These are phyloP conservation scores for Scaptomyza reducta DNA, from an alignment of 2,888 invertebrate species.

Conservation along the genomic window DNA sequence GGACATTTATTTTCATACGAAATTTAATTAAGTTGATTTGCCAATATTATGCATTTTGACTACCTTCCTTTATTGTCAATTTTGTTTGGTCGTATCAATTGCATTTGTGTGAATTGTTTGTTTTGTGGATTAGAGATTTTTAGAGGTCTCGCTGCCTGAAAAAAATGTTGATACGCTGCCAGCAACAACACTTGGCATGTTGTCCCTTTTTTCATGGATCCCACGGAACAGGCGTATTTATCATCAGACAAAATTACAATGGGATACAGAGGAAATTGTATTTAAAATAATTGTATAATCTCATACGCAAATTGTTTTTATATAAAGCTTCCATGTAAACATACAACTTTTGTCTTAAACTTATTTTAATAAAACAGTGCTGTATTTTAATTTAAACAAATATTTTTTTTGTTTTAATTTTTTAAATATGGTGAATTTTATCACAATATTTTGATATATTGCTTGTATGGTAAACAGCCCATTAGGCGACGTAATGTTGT, in stretches of 20 bases:
- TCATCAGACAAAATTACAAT: slow-evolving; percentile 22
- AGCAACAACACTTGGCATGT: slow-evolving; percentile 43
- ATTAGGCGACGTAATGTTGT: too few relatives aligned
- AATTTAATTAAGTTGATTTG: slow-evolving; percentile 8
- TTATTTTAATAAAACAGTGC: too few relatives aligned
- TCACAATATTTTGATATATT: too few relatives aligned
- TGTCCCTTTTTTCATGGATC: neutral
- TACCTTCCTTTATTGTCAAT: slow-evolving; percentile 5
- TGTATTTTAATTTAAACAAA: too few relatives aligned
- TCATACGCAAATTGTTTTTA: neutral
- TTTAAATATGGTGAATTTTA: too few relatives aligned
- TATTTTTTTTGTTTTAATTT: too few relatives aligned
- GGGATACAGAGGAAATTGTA: slow-evolving; percentile 8
- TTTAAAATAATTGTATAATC: neutral
- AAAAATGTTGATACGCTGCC: slow-evolving; percentile 61
- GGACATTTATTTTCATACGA: slow-evolving; percentile 40
- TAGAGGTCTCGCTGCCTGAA: slow-evolving; percentile 22
- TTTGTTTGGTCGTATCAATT: slow-evolving; percentile 11
- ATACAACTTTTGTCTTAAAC: too few relatives aligned
- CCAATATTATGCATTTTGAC: slow-evolving; percentile 41
- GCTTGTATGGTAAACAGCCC: too few relatives aligned
- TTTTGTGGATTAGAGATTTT: slow-evolving; percentile 48
- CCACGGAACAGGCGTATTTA: slow-evolving; percentile 9
- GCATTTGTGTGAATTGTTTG: slow-evolving; percentile 43
- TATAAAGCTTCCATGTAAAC: too few relatives aligned